Conservation (phyloP, 2,113 vertebrate genomes). For the Xenopus tropicalis region DNA sequence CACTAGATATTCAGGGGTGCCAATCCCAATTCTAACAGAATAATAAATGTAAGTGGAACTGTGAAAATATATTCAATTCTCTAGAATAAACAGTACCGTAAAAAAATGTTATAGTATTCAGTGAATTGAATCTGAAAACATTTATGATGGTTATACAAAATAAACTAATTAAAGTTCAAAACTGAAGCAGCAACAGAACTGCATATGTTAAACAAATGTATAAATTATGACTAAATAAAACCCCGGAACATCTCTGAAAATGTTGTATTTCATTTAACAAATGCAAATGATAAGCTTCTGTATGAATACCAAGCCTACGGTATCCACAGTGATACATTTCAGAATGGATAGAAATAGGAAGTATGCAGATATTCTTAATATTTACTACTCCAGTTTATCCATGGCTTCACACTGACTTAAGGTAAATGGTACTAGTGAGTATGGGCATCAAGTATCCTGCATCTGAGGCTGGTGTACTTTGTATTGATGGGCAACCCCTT, state of each 20-base stretch:
- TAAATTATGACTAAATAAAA: slow-evolving; percentile 29
- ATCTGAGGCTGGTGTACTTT: too few species aligned
- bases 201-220: slow-evolving; percentile 3
- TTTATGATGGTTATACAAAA: slow-evolving; percentile 18
- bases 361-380: slow-evolving; percentile 25
- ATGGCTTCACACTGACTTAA: too few species aligned
- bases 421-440: too few species aligned
- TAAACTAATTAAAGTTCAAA: slow-evolving; percentile 13
- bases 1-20: too few species aligned
- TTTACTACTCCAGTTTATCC: not conserved
- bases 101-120: not conserved
- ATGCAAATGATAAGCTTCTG: slow-evolving; percentile 28
- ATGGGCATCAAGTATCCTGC: too few species aligned
- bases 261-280: slow-evolving; percentile 19
- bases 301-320: slow-evolving; percentile 18
- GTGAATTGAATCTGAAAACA: not conserved
- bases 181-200: not conserved
- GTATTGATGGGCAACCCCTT: too few species aligned
- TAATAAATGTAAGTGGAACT: too few species aligned
- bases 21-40: too few species aligned
- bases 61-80: not conserved
- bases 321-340: slow-evolving; percentile 27
- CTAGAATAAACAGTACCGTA: not conserved
- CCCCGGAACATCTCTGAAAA: slow-evolving; percentile 11
- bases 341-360: slow-evolving; percentile 10